Evolutionary conservation across 2,888 invertebrate genomes (phyloP).

Genomic region (Himalopsyche tibetana): DNA sequence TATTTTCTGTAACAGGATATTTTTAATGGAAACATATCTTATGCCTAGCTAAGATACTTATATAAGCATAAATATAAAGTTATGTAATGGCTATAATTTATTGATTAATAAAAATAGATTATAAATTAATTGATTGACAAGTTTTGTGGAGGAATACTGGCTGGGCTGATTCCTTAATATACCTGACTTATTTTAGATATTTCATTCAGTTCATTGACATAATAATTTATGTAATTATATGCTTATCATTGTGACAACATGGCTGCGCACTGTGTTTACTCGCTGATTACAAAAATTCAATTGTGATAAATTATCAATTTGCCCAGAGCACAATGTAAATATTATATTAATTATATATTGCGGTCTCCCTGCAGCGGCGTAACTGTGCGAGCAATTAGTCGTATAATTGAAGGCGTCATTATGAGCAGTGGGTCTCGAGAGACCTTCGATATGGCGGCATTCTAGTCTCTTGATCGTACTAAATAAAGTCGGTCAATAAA

Average conservation of each 20-base stretch:
- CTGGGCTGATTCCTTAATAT: too few species aligned
- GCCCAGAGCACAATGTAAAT: slow-evolving; percentile 15
- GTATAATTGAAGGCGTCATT: slow-evolving; percentile 4
- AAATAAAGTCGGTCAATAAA: slow-evolving; percentile 15
- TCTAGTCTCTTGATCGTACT: slow-evolving; percentile 10
- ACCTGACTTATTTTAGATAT: too few species aligned
- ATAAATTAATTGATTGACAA: too few species aligned
- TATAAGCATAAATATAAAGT: too few species aligned
- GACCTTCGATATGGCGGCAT: slow-evolving; percentile 19
- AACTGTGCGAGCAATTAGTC: slow-evolving; percentile 10
- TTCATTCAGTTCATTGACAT: neutral
- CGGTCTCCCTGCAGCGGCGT: neutral
- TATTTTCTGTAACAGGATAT: too few species aligned
- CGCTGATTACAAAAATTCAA: neutral
- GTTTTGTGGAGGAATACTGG: too few species aligned
- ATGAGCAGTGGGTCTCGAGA: neutral
- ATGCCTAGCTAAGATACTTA: too few species aligned
- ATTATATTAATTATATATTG: neutral
- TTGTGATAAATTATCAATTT: slow-evolving; percentile 10
- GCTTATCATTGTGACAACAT: slow-evolving; percentile 6
- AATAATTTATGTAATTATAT: neutral
- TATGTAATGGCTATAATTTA: too few species aligned
- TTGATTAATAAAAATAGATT: too few species aligned
- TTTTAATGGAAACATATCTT: too few species aligned
- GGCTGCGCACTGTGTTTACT: neutral